Conservation (phyloP, 2,113 vertebrate genomes). For the Candoia aspera region DNA sequence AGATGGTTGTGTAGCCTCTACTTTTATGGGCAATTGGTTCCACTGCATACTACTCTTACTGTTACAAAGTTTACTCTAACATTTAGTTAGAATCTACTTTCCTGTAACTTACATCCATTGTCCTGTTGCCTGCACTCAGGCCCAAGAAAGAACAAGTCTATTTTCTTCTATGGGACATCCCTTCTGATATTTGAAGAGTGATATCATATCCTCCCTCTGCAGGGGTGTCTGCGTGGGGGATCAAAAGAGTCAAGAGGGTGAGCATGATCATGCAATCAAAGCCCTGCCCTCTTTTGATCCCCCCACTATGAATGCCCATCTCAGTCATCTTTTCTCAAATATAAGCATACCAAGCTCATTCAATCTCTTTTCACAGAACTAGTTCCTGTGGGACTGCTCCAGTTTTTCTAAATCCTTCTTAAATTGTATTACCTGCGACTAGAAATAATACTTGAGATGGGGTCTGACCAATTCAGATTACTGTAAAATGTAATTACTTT, state of each 20-base stretch:
- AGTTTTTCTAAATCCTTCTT: neutral
- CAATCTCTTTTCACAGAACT: neutral
- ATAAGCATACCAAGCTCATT: neutral
- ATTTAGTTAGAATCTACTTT: neutral
- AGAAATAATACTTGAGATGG: neutral
- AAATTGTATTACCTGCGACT: neutral
- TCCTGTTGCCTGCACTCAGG: neutral
- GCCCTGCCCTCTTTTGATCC: neutral
- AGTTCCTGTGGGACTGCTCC: neutral
- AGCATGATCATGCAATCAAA: neutral
- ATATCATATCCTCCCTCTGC: neutral
- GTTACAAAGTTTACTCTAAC: neutral
- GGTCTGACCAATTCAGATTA: neutral
- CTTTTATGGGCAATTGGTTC: neutral
- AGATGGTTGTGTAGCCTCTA: neutral
- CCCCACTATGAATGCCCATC: neutral
- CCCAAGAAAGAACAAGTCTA: neutral
- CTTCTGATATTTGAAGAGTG: neutral
- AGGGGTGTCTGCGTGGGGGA: neutral
- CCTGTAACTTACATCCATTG: neutral
- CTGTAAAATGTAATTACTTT: no score
- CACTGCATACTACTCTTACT: neutral
- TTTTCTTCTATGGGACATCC: neutral
- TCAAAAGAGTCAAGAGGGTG: neutral
- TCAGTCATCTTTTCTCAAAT: neutral